A percentile compares a stretch with the other conserved stretches of the same genome.
Evolutionary conservation across 2,888 invertebrate genomes (phyloP).

Genomic region (Meganola albula): DNA sequence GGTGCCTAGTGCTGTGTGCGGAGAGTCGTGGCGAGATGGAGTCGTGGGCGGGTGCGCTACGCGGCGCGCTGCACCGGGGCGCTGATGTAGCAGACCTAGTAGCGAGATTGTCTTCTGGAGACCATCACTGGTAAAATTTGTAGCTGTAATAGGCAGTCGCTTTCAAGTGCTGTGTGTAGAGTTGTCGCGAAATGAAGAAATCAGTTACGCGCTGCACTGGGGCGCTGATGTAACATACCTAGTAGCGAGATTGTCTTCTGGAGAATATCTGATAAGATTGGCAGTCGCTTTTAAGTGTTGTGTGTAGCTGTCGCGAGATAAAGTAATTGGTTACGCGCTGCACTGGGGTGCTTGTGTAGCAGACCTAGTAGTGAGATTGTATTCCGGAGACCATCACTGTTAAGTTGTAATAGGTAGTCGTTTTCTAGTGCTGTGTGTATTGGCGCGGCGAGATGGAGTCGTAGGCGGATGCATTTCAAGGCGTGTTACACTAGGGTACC

Average conservation of each 20-base stretch:
- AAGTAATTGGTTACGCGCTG: conserved; percentile 91
- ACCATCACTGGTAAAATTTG: conserved; percentile 72
- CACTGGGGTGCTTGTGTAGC: conserved; percentile 70
- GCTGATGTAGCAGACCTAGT: conserved; percentile 77
- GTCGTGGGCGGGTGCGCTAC: conserved; percentile 91
- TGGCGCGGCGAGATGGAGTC: conserved; percentile 93
- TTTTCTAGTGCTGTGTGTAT: conserved; percentile 87
- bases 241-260: conserved; percentile 77
- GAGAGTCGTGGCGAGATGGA: conserved; percentile 93
- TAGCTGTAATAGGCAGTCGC: too few species aligned
- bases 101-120: conserved; percentile 74
- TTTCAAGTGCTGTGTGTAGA: conserved; percentile 88
- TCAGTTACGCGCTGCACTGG: conserved; percentile 82
- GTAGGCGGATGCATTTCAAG: conserved; percentile 90
- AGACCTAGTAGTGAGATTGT: conserved; percentile 78
- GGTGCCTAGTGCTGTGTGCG: conserved; percentile 87
- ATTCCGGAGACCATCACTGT: conserved; percentile 71
- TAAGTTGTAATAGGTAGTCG: conserved; percentile 87
- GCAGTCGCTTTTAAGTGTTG: conserved; percentile 86
- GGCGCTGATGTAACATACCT: conserved; percentile 73
- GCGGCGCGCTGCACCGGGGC: conserved; percentile 79
- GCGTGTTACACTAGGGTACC: conserved; percentile 76
- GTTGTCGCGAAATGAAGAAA: conserved; percentile 91
- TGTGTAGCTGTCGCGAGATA: conserved; percentile 91
- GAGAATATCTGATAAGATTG: conserved; percentile 72